Conservation (phyloP, 1,140 invertebrate genomes). For the Piezodorus guildinii region DNA sequence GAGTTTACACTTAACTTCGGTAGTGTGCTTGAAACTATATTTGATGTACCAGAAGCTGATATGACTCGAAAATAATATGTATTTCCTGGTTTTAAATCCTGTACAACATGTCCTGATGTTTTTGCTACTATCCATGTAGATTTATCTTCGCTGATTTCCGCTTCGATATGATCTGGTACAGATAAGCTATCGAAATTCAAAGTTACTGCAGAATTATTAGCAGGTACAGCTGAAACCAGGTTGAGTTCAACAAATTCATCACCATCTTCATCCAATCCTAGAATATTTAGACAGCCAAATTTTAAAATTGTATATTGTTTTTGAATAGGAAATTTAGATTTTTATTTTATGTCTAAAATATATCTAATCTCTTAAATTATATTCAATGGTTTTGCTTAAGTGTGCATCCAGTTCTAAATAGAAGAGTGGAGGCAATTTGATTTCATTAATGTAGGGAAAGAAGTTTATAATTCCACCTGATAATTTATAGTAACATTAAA, state of each 20-base stretch:
- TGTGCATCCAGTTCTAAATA: no score
- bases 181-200: constrained; percentile 30
- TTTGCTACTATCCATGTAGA: constrained; percentile 33
- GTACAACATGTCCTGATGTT: constrained; percentile 25
- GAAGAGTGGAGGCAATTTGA: no score
- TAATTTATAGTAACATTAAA: no score
- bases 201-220: constrained; percentile 33
- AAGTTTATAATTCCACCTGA: no score
- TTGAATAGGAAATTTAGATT: no score
- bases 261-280: constrained; percentile 33
- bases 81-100: constrained; percentile 29
- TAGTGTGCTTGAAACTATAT: constrained; percentile 31
- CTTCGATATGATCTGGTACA: constrained; percentile 17
- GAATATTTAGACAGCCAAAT: neutral
- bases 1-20: constrained; percentile 23
- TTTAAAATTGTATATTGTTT: no score
- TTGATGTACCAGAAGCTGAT: constrained; percentile 30
- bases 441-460: no score
- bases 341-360: no score
- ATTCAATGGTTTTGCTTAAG: no score
- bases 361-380: no score
- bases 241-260: constrained; percentile 31
- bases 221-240: constrained; percentile 32
- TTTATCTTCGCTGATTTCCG: constrained; percentile 36
- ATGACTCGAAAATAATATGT: constrained; percentile 32